phyloP scores from a whole-genome alignment of 2,113 vertebrate genomes.

The human (Homo sapiens) region GRCh38 chr13:107736501-107737000 shows the following conservation, averaged over 20 bases:
- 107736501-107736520: not conserved
- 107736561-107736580: not conserved
- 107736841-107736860: not conserved
- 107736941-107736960: not conserved
- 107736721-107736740: not conserved
- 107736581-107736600: no score
- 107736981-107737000: not conserved
- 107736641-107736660: not conserved
- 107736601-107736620: not conserved
- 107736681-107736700: not conserved
- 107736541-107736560: not conserved
- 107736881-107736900: accelerated
- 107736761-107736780: not conserved
- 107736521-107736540: not conserved
- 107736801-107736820: not conserved
- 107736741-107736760: not conserved
- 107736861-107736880: not conserved
- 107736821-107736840: not conserved
- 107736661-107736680: not conserved
- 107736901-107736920: not conserved
- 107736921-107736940: not conserved
- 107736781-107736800: not conserved
- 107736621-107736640: not conserved
- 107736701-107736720: not conserved
- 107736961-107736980: not conserved